These are phyloP conservation scores for Gadus chalcogrammus DNA, from an alignment of 2,113 vertebrate genomes.

Conservation along the genomic window DNA sequence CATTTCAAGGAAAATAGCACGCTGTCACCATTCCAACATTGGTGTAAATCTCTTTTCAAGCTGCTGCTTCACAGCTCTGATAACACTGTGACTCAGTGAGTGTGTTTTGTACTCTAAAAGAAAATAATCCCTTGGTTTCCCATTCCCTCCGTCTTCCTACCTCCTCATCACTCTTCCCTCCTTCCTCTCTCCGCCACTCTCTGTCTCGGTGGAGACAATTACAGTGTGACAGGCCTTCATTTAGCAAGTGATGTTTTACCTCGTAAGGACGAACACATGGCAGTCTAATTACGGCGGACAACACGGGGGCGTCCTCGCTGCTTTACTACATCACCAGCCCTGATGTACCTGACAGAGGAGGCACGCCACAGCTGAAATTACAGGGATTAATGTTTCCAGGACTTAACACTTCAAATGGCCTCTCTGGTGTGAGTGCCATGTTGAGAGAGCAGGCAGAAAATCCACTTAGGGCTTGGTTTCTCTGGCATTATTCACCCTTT, in stretches of 20 bases:
- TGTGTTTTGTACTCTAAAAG: slow-evolving; percentile 42
- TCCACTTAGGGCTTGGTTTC: slow-evolving; percentile 66
- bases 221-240: slow-evolving; percentile 74
- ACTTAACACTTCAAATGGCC: slow-evolving; percentile 69
- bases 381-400: slow-evolving; percentile 72
- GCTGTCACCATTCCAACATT: slow-evolving; percentile 33
- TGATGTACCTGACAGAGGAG: slow-evolving; percentile 71
- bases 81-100: slow-evolving; percentile 34
- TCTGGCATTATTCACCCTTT: slow-evolving; percentile 67
- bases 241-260: slow-evolving; percentile 69
- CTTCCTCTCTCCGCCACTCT: slow-evolving; percentile 12
- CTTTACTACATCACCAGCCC: slow-evolving; percentile 60
- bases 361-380: slow-evolving; percentile 70
- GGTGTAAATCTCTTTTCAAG: slow-evolving; percentile 35
- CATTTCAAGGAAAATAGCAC: slow-evolving; percentile 46
- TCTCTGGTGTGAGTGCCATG: slow-evolving; percentile 62
- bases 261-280: slow-evolving; percentile 70
- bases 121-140: slow-evolving; percentile 16
- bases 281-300: slow-evolving; percentile 70
- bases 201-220: slow-evolving; percentile 72
- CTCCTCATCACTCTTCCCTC: background rate
- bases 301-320: slow-evolving; percentile 51
- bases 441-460: slow-evolving; percentile 65
- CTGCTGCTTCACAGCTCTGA: slow-evolving; percentile 19
- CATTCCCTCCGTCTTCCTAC: slow-evolving; percentile 20